These are phyloP conservation scores for Geophilus truncorum DNA, from an alignment of 2,888 invertebrate species.

Conservation along the genomic window DNA sequence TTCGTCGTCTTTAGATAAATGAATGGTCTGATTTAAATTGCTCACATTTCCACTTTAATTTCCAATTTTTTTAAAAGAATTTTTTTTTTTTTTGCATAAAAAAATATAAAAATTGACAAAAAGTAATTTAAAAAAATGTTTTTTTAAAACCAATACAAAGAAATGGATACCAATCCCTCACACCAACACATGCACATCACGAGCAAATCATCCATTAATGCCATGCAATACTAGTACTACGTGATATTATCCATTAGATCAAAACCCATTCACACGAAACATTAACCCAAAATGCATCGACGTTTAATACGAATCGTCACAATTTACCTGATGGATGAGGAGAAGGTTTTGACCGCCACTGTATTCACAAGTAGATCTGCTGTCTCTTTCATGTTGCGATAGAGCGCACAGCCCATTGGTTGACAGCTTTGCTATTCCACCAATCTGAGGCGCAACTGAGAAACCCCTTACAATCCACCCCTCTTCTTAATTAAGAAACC, in stretches of 20 bases:
- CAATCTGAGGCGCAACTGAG: constrained; percentile 1
- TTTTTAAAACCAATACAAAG: neutral
- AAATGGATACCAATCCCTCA: neutral
- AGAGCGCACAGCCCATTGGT: constrained; percentile 9
- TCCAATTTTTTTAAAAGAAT: neutral
- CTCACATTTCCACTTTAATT: neutral
- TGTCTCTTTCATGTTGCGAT: constrained; percentile 12
- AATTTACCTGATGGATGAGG: constrained; percentile 9
- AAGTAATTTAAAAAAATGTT: neutral
- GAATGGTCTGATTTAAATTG: no score
- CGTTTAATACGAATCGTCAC: constrained; percentile 6
- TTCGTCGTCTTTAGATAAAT: no score
- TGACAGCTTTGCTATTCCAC: neutral
- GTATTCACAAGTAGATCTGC: neutral
- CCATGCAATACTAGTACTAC: neutral
- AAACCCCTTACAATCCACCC: constrained; percentile 4
- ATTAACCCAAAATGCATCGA: neutral
- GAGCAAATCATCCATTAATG: neutral
- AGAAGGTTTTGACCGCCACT: constrained; percentile 3
- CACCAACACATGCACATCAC: neutral
- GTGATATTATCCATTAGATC: neutral
- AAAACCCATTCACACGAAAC: neutral
- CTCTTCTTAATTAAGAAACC: neutral
- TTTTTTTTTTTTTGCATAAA: neutral
- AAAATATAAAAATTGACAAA: neutral